phyloP scores from a whole-genome alignment of 37 sponge, comb jelly and placozoan species.

The Spongilla lacustris region DNA sequence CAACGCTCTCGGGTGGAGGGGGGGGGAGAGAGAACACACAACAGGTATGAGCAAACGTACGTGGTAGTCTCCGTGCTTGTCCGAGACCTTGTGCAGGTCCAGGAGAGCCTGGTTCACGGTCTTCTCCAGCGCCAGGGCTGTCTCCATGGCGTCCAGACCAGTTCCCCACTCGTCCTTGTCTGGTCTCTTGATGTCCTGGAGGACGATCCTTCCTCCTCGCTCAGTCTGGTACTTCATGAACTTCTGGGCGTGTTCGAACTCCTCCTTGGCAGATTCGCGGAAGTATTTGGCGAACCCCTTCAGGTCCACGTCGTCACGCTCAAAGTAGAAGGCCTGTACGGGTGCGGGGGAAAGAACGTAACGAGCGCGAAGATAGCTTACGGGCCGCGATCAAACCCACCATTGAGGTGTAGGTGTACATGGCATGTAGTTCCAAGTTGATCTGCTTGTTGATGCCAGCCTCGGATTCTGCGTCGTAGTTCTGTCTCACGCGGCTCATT shows the following conservation, averaged over 20 bases:
- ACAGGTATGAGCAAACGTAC: too few relatives aligned
- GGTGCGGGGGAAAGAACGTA: neutral
- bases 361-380: neutral
- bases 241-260: slow-evolving; percentile 85
- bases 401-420: slow-evolving; percentile 90
- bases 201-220: slow-evolving; percentile 79
- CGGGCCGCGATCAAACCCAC: slow-evolving; percentile 18
- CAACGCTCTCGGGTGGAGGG: too few relatives aligned
- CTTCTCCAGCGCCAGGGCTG: slow-evolving; percentile 76
- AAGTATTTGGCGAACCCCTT: slow-evolving; percentile 74
- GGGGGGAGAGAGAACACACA: too few relatives aligned
- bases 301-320: slow-evolving; percentile 83
- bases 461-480: slow-evolving; percentile 79
- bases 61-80: slow-evolving; percentile 65
- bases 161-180: slow-evolving; percentile 79
- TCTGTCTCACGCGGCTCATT: slow-evolving; percentile 62
- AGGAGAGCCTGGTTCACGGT: slow-evolving; percentile 87
- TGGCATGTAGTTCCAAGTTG: slow-evolving; percentile 86
- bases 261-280: slow-evolving; percentile 77
- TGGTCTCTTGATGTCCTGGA: slow-evolving; percentile 80
- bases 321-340: slow-evolving; percentile 69
- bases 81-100: slow-evolving; percentile 81
- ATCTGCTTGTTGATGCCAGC: slow-evolving; percentile 89
- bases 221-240: slow-evolving; percentile 81
- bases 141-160: slow-evolving; percentile 77